Conservation (phyloP, 2,797 vertebrate genomes). For the Siniperca obscura region DNA sequence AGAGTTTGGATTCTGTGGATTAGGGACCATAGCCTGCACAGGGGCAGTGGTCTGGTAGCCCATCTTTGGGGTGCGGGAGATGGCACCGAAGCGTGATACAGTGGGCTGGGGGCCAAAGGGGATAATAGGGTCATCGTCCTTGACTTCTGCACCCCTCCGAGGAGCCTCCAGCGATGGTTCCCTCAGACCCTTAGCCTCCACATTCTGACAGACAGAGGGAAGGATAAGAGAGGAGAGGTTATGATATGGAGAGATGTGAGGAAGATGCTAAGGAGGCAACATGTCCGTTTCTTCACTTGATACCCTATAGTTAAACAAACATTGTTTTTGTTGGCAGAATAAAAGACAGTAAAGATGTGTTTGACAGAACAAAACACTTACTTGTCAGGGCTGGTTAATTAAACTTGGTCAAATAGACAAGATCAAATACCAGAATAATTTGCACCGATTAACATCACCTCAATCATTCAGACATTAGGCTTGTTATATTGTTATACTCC, state of each 20-base stretch:
- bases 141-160: conserved; percentile 91
- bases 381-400: not conserved
- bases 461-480: not conserved
- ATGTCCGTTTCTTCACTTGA: not conserved
- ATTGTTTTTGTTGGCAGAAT: not conserved
- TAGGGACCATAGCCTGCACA: conserved; percentile 90
- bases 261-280: not conserved
- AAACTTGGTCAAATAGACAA: not conserved
- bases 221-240: not conserved
- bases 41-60: conserved; percentile 94
- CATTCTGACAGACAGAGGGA: conserved; percentile 82
- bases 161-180: conserved; percentile 93
- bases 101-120: conserved; percentile 97
- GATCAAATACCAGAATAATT: not conserved
- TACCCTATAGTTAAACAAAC: not conserved
- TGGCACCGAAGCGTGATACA: conserved; percentile 97
- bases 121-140: conserved; percentile 97
- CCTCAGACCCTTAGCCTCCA: conserved; percentile 91
- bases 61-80: conserved; percentile 96
- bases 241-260: not conserved
- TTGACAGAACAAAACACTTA: not conserved
- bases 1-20: conserved; percentile 84
- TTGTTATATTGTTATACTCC: not conserved
- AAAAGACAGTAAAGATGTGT: not conserved
- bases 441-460: not conserved